Base-by-base conservation (phyloP, 2,113 vertebrate species). In the Perca schrenkii region DNA sequence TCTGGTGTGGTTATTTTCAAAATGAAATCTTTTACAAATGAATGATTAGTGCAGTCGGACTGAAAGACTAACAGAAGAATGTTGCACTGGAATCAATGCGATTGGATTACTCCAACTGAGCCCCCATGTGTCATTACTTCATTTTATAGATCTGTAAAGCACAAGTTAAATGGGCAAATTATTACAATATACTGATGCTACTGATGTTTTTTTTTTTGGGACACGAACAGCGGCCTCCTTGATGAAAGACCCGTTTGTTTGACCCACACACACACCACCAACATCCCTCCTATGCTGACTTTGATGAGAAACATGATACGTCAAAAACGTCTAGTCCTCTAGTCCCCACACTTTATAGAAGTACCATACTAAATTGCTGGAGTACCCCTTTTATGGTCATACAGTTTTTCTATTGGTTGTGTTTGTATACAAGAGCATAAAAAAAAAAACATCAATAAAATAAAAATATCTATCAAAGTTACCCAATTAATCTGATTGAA, bases 21-120 rank as follows among this genome's bases (percentile, higher is more conserved):
- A 87, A 82, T 74, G 22, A 71, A 85, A 88, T 80, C 58, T 80
- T 80, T 85, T 63, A 60, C 63, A 80, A 83, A 80, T 74, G 49
- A 89, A 61, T 65, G 74, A 82, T 86, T 68, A 56, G 77, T 40
- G 74, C 71, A 46, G 53, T 43, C n/a, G 8, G 1, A 47, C 50
- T 60, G 25, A 86, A 83, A 78, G 69, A 79, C 54, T 17, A 74
- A 46, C 75, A 77, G 60, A 74, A 62, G 74, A 77, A 65, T 22
- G 47, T 16, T 5, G 69, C 43, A 0, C 34, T 1, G 14, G 22
- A 70, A 89, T 92, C 86, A 70, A 87, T 92, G 63, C 43, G 17
- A 73, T 56, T 70, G 70, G 82, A 88, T 90, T 83, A 79, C 36
- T 79, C 78, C 53, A 64, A 61, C 84, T 65, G 60, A 81, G 74